phyloP scores from a whole-genome alignment of 2,888 invertebrate species.

The Lepetodrilus schrolli region DNA sequence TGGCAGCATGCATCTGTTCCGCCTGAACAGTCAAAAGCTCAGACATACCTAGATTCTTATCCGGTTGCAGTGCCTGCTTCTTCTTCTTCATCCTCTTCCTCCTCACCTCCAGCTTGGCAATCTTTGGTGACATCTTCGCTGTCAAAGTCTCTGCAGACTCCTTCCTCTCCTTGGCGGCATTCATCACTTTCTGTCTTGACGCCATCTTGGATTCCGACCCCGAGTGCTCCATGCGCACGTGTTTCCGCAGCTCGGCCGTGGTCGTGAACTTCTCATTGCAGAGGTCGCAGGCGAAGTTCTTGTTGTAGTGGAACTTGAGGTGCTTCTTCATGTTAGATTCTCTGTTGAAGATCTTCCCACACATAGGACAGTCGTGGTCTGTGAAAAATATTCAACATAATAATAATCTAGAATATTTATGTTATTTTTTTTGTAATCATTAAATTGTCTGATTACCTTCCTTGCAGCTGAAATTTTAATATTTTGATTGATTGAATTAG shows the following conservation, averaged over 20 bases:
- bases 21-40: no score
- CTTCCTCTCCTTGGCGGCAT: conserved; percentile 5
- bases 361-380: no score
- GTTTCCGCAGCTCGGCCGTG: conserved; percentile 42
- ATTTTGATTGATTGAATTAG: no score
- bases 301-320: conserved; percentile 64
- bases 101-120: not conserved
- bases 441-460: no score
- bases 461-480: no score
- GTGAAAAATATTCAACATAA: no score
- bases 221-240: conserved; percentile 39
- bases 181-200: conserved; percentile 24
- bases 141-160: not conserved
- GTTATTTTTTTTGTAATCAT: no score
- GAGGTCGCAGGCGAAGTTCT: conserved; percentile 57
- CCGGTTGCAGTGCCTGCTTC: not conserved
- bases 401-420: no score
- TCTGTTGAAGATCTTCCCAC: conserved; percentile 73
- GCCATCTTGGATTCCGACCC: conserved; percentile 24
- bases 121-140: no score
- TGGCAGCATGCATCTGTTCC: no score
- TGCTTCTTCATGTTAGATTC: conserved; percentile 74
- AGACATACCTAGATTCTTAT: no score
- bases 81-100: conserved; percentile 1
- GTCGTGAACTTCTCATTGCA: conserved; percentile 53